Conservation (phyloP, 2,797 vertebrate species). For the Ptychobarbus kaznakovi region DNA sequence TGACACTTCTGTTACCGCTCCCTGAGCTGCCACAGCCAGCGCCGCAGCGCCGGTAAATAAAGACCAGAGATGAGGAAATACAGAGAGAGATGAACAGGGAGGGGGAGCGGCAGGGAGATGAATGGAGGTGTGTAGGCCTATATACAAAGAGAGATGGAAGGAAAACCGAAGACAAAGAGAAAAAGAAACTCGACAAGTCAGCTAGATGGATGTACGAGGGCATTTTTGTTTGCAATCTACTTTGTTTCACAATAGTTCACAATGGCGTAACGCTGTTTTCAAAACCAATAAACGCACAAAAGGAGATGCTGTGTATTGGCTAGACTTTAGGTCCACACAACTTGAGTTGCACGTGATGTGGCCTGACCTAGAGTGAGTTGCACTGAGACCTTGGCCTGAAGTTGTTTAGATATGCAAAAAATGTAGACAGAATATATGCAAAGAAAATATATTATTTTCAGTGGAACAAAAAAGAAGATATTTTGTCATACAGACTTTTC, state of each 20-base stretch:
- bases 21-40: slow-evolving; percentile 80
- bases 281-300: slow-evolving; percentile 32
- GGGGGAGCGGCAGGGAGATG: slow-evolving; percentile 44
- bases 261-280: slow-evolving; percentile 34
- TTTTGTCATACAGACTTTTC: neutral
- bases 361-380: neutral
- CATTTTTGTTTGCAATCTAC: slow-evolving; percentile 46
- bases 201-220: slow-evolving; percentile 47
- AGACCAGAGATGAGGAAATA: slow-evolving; percentile 70
- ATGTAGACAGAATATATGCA: neutral
- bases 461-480: neutral
- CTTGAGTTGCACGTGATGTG: slow-evolving; percentile 10
- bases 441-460: neutral
- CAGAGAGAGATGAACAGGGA: slow-evolving; percentile 59
- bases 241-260: slow-evolving; percentile 35
- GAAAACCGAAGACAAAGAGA: slow-evolving; percentile 40
- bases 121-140: slow-evolving; percentile 47
- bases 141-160: slow-evolving; percentile 50
- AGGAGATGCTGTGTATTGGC: slow-evolving; percentile 14
- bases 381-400: neutral
- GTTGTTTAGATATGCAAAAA: neutral
- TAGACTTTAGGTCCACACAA: slow-evolving; percentile 23
- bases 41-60: slow-evolving; percentile 77
- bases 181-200: slow-evolving; percentile 46
- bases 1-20: slow-evolving; percentile 88